Percentiles rank a stretch among this genome's conserved stretches.
Conservation (phyloP, 2,797 vertebrate genomes). For the Clarias platycephalus region DNA sequence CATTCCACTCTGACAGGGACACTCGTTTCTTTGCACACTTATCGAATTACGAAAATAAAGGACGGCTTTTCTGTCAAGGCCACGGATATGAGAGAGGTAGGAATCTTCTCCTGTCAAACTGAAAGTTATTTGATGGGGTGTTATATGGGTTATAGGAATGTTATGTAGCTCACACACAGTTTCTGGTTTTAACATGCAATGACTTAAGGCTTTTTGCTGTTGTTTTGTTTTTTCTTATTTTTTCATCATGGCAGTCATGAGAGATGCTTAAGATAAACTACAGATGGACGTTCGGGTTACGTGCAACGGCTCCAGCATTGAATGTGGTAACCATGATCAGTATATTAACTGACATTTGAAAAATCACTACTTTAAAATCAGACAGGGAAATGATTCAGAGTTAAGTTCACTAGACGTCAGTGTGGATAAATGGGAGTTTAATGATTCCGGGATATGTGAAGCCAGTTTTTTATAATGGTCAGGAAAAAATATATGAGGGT, state of each 20-base stretch:
- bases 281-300: slow-evolving; percentile 54
- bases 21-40: background rate
- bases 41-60: background rate
- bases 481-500: too few relatives aligned
- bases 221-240: background rate
- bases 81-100: slow-evolving; percentile 21
- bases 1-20: background rate
- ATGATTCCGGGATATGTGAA: background rate
- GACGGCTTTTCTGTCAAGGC: background rate
- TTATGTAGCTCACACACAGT: background rate
- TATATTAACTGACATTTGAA: background rate
- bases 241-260: slow-evolving; percentile 40
- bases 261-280: slow-evolving; percentile 56
- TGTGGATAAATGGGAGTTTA: background rate
- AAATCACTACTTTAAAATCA: background rate
- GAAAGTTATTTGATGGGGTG: background rate
- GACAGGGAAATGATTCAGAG: background rate
- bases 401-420: background rate
- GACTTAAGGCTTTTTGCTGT: background rate
- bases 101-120: background rate
- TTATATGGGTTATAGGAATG: background rate
- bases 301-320: slow-evolving; percentile 58
- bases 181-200: background rate
- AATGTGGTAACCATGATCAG: slow-evolving; percentile 59
- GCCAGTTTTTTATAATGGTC: background rate